Base-by-base conservation (phyloP, 2,888 invertebrate genomes). In the Trypoxylon attenuatum region DNA sequence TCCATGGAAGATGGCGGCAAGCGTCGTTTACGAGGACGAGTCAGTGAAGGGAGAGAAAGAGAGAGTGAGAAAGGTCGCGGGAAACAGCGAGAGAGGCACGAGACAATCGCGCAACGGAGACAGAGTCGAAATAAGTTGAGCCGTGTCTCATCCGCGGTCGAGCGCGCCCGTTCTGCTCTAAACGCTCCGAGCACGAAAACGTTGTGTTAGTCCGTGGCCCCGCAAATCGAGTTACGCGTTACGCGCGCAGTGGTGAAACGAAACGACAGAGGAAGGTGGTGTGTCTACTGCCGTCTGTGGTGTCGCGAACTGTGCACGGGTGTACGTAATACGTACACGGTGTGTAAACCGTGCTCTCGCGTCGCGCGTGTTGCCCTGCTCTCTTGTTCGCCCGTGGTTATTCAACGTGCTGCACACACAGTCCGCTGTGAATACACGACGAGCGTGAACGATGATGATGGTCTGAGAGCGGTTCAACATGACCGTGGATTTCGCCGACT, bases 401-500 rank as follows among this genome's bases (percentile, higher is more conserved):
- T 50, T 57, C 55, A 67, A 60, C 53, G 76, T 60, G 65, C 65
- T 41, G 46, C 49, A 57, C 41, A 27, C 49, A 27, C 63, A 52
- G 69, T n/a, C n/a, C n/a, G n/a, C n/a, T n/a, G n/a, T n/a, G n/a
- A n/a, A n/a, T n/a, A 60, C 61, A 65, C 39, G 13, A 57, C 38
- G 52, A 49, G 25, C 50, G 49, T 21, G 46, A 45, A 52, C 53
- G 69, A 71, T 73, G 81, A 83, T 77, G 71, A 83, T 84, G 84
- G 73, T 83, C 80, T 84, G 83, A 83, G 81, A 72, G 70, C 74
- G 73, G 76, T 76, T 80, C 85, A 87, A 79, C 84, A 90, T 90
- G 90, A 89, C 89, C 80, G 89, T 90, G 77, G 89, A 90, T 82
- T 90, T 90, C 85, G 88, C 88, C 81, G 89, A 90, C 82, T 89